These are phyloP conservation scores for Atopsyche davidsoni DNA, from an alignment of 1,140 invertebrate genomes.

Conservation along the genomic window DNA sequence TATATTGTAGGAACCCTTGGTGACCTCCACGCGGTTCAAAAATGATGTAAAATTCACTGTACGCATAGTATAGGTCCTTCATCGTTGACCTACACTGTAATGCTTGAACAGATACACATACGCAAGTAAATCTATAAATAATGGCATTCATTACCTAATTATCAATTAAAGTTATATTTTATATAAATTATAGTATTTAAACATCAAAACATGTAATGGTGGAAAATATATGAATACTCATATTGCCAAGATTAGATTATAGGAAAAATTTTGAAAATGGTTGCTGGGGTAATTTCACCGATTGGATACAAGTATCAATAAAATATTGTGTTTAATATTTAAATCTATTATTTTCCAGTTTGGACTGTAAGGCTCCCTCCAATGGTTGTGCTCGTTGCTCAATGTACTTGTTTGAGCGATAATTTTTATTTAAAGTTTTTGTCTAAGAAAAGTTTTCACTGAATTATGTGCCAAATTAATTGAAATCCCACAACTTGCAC, in stretches of 20 bases:
- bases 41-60: no score
- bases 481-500: no score
- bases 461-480: no score
- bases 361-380: constrained; percentile 20
- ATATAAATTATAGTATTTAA: background rate
- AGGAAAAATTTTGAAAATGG: constrained; percentile 2
- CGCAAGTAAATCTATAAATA: background rate
- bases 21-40: no score
- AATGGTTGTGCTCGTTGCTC: constrained; percentile 28
- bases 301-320: constrained; percentile 2
- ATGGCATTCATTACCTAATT: background rate
- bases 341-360: background rate
- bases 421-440: no score
- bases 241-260: background rate
- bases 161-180: background rate
- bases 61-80: no score
- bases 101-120: no score
- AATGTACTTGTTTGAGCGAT: no score
- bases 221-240: background rate
- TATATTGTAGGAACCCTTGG: no score
- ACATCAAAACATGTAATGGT: constrained; percentile 1
- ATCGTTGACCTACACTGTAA: no score
- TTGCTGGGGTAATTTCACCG: background rate
- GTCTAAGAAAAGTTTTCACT: no score
- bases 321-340: constrained; percentile 1